Evolutionary conservation across 1,140 invertebrate genomes (phyloP).

Genomic region (Sycophaga agraensis): DNA sequence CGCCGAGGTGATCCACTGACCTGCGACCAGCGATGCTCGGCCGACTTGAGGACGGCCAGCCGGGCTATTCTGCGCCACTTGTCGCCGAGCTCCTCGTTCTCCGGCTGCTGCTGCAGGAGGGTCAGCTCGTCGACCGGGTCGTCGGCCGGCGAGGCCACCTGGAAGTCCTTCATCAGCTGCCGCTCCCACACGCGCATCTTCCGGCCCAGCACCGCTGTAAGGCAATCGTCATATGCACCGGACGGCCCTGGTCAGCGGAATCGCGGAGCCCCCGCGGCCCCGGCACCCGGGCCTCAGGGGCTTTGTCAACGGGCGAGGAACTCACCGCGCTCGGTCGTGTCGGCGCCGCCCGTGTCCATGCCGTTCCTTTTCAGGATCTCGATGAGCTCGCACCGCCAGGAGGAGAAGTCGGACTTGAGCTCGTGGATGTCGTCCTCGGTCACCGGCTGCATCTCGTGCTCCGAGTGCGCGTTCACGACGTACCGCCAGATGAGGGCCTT

Average conservation of each 20-base stretch:
- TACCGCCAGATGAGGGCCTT: conserved; percentile 82
- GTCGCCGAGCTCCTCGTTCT: conserved; percentile 65
- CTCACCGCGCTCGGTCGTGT: conserved; percentile 70
- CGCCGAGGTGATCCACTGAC: too few species aligned
- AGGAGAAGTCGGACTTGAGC: conserved; percentile 84
- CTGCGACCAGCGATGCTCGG: conserved; percentile 70
- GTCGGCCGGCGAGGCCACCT: conserved; percentile 68
- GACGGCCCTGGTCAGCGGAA: too few species aligned
- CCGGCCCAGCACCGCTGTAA: conserved; percentile 62
- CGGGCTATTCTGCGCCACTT: conserved; percentile 73
- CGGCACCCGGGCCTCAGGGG: too few species aligned
- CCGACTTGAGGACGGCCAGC: conserved; percentile 68
- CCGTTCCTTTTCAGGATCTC: conserved; percentile 80
- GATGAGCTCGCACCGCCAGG: conserved; percentile 79
- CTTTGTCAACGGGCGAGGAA: too few species aligned
- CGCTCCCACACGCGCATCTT: conserved; percentile 81
- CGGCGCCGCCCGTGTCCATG: conserved; percentile 73
- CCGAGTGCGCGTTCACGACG: conserved; percentile 75
- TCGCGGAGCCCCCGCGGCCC: too few species aligned
- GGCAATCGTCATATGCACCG: too few species aligned
- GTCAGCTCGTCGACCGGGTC: conserved; percentile 43
- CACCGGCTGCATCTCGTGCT: conserved; percentile 73
- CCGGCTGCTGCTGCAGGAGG: conserved; percentile 51
- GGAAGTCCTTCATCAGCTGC: conserved; percentile 82
- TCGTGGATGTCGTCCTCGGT: conserved; percentile 93